These are phyloP conservation scores for Speoplatyrhinus poulsoni DNA, from an alignment of 2,113 vertebrate genomes.

Conservation along the genomic window DNA sequence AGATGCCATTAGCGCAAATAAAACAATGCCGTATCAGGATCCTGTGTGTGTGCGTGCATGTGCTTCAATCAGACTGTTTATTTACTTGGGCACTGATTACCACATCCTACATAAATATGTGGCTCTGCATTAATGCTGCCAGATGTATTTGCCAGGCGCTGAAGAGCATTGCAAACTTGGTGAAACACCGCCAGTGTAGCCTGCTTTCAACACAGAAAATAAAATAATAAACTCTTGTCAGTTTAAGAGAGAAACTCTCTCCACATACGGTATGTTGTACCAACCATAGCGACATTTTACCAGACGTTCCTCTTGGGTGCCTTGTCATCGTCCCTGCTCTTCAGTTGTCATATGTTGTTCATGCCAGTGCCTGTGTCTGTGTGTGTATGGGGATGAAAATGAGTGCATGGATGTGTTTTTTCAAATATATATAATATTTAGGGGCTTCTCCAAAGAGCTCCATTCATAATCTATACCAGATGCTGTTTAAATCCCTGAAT, in stretches of 20 bases:
- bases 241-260: conserved; percentile 6
- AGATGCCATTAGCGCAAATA: conserved; percentile 53
- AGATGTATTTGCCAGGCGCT: conserved; percentile 2
- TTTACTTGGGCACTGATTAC: conserved; percentile 48
- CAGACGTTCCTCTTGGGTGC: conserved; percentile 49
- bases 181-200: not conserved
- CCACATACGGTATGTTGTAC: conserved; percentile 22
- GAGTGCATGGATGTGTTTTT: too few relatives aligned
- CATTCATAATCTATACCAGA: too few relatives aligned
- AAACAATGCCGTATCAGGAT: conserved; percentile 42
- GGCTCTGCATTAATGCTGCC: conserved; percentile 14
- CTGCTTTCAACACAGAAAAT: not conserved
- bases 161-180: not conserved
- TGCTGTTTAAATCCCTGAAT: too few relatives aligned
- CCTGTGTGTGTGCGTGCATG: conserved; percentile 6
- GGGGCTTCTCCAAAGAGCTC: too few relatives aligned
- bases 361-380: conserved; percentile 16
- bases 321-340: conserved; percentile 42
- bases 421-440: too few relatives aligned
- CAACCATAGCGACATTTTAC: conserved; percentile 56
- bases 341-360: conserved; percentile 37
- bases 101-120: conserved; percentile 42
- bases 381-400: too few relatives aligned
- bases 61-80: conserved; percentile 19
- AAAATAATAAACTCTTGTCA: too few relatives aligned